These are phyloP conservation scores for Autographa pulchrina DNA, from an alignment of 2,888 invertebrate genomes.

Conservation along the genomic window DNA sequence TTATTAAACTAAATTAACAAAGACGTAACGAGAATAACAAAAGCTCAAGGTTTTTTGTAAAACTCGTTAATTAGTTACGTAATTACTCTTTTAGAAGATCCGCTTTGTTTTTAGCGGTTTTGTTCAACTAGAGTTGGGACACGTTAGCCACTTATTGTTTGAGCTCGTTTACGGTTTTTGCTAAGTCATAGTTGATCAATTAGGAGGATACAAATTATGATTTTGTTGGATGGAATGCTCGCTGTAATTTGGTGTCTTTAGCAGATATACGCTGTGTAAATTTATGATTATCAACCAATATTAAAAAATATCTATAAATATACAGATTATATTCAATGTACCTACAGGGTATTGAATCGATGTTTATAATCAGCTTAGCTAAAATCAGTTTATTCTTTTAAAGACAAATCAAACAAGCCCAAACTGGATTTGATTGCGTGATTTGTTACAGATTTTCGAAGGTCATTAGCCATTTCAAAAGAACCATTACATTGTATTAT, in stretches of 20 bases:
- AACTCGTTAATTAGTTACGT: slow-evolving; percentile 47
- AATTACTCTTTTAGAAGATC: slow-evolving; percentile 25
- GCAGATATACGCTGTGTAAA: too few species aligned
- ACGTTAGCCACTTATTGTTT: background rate
- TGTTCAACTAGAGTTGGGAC: slow-evolving; percentile 11
- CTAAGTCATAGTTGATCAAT: background rate
- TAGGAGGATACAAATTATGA: background rate
- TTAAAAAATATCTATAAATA: too few species aligned
- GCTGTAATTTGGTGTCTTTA: background rate
- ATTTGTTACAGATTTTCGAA: too few species aligned
- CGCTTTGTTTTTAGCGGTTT: slow-evolving; percentile 16
- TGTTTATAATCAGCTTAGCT: too few species aligned
- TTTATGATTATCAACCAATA: too few species aligned
- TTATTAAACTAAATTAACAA: slow-evolving; percentile 66
- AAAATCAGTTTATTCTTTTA: too few species aligned
- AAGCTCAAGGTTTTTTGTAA: slow-evolving; percentile 37
- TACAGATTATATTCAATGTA: too few species aligned
- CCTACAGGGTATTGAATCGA: too few species aligned
- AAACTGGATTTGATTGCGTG: too few species aligned
- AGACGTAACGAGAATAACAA: slow-evolving; percentile 48
- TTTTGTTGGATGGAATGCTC: background rate
- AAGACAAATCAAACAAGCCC: too few species aligned
- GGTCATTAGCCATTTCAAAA: too few species aligned
- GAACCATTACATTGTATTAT: too few species aligned
- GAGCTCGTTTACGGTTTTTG: background rate